phyloP scores from a whole-genome alignment of 2,797 vertebrate species.

The Gadopsis bispinosus region DNA sequence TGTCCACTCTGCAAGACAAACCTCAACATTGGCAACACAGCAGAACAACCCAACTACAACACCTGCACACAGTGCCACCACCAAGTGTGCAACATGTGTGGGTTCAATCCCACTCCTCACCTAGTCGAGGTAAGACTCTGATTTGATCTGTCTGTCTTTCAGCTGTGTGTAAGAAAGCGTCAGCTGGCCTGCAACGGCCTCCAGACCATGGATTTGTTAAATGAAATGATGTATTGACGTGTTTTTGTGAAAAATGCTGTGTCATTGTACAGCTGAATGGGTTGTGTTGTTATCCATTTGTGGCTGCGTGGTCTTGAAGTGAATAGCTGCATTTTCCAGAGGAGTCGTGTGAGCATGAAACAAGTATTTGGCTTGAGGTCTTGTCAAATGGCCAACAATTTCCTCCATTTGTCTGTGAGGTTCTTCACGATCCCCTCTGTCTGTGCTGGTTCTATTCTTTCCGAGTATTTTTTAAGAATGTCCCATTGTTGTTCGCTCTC shows the following conservation, averaged over 20 bases:
- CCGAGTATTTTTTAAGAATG: conserved; percentile 3
- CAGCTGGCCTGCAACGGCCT: not conserved
- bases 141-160: conserved; percentile 22
- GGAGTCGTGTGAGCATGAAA: conserved; percentile 20
- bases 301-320: conserved; percentile 17
- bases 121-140: conserved; percentile 92
- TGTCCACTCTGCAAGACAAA: conserved; percentile 97
- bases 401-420: conserved; percentile 8
- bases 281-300: conserved; percentile 46
- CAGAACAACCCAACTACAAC: conserved; percentile 93
- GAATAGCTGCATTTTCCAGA: conserved; percentile 33
- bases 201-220: not conserved
- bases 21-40: conserved; percentile 89
- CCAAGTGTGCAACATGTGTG: conserved; percentile 98
- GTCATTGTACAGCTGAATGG: conserved; percentile 41
- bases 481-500: not conserved
- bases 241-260: conserved; percentile 58
- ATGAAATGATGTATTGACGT: conserved; percentile 59
- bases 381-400: conserved; percentile 38
- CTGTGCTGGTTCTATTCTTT: conserved; percentile 9
- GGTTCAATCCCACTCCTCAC: conserved; percentile 98
- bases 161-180: not conserved
- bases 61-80: conserved; percentile 94
- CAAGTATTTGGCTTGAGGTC: conserved; percentile 35
- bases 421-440: conserved; percentile 7